Evolutionary conservation across 2,113 vertebrate species (phyloP).

Genomic region (Orcinus orca): DNA sequence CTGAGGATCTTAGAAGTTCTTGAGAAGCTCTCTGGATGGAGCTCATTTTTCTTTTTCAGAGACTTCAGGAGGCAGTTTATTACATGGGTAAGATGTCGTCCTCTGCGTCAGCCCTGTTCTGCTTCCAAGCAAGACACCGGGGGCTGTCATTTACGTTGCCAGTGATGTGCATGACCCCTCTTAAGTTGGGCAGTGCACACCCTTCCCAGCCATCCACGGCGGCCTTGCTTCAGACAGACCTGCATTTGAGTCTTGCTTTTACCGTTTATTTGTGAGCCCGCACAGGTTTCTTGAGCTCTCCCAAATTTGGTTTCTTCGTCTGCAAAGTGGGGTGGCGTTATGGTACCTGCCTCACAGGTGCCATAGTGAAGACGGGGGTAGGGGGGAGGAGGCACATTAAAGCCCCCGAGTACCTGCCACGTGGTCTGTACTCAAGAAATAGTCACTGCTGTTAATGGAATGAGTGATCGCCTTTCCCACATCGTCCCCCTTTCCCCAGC

Average conservation of each 20-base stretch:
- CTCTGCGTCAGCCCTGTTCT: neutral
- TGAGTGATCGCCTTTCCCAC: neutral
- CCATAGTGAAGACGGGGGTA: neutral
- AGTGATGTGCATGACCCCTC: rapidly evolving
- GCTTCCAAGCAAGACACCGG: neutral
- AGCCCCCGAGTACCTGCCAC: neutral
- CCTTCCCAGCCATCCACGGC: neutral
- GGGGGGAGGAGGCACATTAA: neutral
- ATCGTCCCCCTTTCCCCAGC: neutral
- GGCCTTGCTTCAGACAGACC: neutral
- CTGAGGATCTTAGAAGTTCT: neutral
- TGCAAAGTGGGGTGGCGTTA: neutral
- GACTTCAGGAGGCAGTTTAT: neutral
- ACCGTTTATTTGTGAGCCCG: neutral
- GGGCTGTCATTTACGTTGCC: neutral
- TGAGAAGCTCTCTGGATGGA: neutral
- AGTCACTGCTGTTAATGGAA: neutral
- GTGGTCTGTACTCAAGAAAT: neutral
- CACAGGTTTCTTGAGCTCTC: neutral
- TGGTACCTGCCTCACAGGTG: neutral
- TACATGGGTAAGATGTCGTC: neutral
- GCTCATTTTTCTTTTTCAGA: neutral
- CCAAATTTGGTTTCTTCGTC: neutral
- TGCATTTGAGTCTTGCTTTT: neutral
- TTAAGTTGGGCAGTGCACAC: too few relatives aligned